Base-by-base conservation (phyloP, 2,888 invertebrate genomes). In the Acronicta alni region DNA sequence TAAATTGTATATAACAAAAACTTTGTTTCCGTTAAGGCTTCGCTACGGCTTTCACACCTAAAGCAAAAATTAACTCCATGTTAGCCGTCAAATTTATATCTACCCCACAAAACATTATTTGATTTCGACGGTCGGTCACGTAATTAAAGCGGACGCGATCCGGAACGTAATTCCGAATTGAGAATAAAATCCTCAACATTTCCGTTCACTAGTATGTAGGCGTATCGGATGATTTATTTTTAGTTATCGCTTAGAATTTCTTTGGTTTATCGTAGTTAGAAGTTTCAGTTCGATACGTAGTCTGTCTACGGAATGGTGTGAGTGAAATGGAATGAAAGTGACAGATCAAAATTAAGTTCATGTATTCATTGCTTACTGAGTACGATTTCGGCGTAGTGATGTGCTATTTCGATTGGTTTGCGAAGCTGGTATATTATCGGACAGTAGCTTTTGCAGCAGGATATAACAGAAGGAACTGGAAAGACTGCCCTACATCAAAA, bases 41-140 rank as follows among this genome's bases (percentile, higher is more conserved):
- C 45, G 38, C 42, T 37, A 44, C 45, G 38, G 26, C 26, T 63
- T 70, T 54, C 46, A 18, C 65, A 42, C 51, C 58, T 23, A 32
- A 23, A 32, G 46, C 20, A 26, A 32, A 57, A 61, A 58, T 68
- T 37, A 46, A 51, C 51, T 48, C 61, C 57, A 60, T 67, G 70
- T 67, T 73, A 60, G 39, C 62, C 56, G 73, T 70, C 73, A 68
- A 68, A 79, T 73, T 73, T 66, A 58, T 65, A 54, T 35, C 48
- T 49, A 56, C 32, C 58, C 44, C 57, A 55, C 64, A 67, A 57
- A 72, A 46, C 61, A 67, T 75, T 66, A 72, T 66, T 56, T 66
- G 58, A 72, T 68, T n/a, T 57, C 37, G 26, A 43, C 46, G 18
- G 51, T 14, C 47, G 63, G 74, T 67, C 66, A 65, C 49, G 72